These are phyloP conservation scores for Apodemia hepburni DNA, from an alignment of 2,888 invertebrate species.

Conservation along the genomic window DNA sequence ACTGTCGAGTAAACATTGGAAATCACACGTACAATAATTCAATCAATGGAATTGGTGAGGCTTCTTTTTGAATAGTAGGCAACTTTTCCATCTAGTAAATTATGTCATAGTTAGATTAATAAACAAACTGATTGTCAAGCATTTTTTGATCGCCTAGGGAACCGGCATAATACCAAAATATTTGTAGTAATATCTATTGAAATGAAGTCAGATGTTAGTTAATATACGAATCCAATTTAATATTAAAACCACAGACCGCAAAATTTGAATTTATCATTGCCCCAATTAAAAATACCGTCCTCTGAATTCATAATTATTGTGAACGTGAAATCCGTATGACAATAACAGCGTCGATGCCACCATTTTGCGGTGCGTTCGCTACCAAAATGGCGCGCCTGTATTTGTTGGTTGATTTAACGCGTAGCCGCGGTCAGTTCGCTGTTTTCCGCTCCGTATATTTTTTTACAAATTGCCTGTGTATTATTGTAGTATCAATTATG, in stretches of 20 bases:
- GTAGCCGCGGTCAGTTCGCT: conserved; percentile 27
- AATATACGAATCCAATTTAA: not conserved
- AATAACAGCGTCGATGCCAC: conserved; percentile 33
- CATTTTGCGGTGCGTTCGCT: conserved; percentile 51
- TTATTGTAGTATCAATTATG: too few species aligned
- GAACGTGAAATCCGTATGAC: conserved; percentile 12
- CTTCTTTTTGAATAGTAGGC: too few species aligned
- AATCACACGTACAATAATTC: too few species aligned
- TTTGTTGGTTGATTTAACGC: conserved; percentile 40
- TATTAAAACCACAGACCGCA: conserved; percentile 7
- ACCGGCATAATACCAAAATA: too few species aligned
- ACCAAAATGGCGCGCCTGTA: conserved; percentile 50
- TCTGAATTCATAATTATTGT: conserved; percentile 7
- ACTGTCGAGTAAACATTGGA: too few species aligned
- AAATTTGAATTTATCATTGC: conserved; percentile 5
- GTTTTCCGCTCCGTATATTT: conserved; percentile 4
- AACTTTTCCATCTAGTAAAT: too few species aligned
- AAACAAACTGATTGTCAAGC: too few species aligned
- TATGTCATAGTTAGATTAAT: too few species aligned
- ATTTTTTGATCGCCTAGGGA: too few species aligned
- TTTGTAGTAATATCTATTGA: not conserved
- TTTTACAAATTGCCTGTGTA: not conserved
- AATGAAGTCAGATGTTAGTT: not conserved
- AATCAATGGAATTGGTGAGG: too few species aligned
- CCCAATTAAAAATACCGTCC: conserved; percentile 5